Percentiles rank a stretch among this genome's conserved stretches.
phyloP scores from a whole-genome alignment of 2,888 invertebrate species.

The Agapostemon virescens region DNA sequence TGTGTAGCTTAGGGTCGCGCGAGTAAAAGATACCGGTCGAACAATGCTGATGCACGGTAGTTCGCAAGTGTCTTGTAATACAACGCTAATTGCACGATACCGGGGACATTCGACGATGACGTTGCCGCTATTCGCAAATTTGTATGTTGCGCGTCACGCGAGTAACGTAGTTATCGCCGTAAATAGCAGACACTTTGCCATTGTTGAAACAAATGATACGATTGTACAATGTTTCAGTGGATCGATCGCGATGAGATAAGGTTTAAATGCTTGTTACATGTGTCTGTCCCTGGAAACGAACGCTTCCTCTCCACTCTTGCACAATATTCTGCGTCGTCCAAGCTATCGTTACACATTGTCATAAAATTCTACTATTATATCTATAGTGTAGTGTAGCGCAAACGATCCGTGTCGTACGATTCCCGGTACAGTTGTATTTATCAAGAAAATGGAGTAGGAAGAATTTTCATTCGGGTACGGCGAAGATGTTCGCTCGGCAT shows the following conservation, averaged over 20 bases:
- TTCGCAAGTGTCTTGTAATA: constrained; percentile 16
- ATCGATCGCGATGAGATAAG: background rate
- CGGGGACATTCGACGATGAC: constrained; percentile 8
- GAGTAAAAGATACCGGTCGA: background rate
- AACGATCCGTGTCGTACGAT: too few relatives aligned
- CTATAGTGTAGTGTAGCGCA: too few relatives aligned
- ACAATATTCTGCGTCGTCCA: rapidly evolving
- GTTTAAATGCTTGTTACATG: background rate
- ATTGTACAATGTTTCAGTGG: background rate
- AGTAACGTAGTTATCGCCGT: constrained; percentile 15
- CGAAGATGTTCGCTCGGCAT: too few relatives aligned
- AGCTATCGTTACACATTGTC: background rate
- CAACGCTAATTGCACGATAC: constrained; percentile 25
- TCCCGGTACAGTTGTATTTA: too few relatives aligned
- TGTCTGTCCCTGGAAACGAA: background rate
- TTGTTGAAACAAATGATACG: background rate
- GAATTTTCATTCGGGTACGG: too few relatives aligned
- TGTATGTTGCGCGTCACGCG: constrained; percentile 23
- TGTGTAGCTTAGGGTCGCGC: background rate
- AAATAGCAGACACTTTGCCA: background rate
- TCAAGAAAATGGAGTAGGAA: too few relatives aligned
- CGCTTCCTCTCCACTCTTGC: background rate
- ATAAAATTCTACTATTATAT: too few relatives aligned
- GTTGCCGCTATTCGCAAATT: constrained; percentile 13
- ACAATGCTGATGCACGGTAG: background rate